These are phyloP conservation scores for Maccullochella peelii DNA, from an alignment of 2,113 vertebrate species.

Conservation along the genomic window DNA sequence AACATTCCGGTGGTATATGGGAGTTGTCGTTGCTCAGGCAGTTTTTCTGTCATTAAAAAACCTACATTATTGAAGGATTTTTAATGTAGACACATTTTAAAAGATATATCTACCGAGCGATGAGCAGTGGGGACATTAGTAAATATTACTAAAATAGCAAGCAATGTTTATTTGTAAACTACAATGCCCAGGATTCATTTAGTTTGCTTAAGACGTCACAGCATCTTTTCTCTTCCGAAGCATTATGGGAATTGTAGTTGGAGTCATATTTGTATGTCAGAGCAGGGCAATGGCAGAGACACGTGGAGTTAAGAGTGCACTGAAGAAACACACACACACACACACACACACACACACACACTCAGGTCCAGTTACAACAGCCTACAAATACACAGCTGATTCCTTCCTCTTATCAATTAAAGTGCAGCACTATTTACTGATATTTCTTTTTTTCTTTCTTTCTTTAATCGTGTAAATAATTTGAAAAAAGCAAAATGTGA, in stretches of 20 bases:
- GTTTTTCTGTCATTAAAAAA: accelerated
- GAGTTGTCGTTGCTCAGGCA: conserved; percentile 52
- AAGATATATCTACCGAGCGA: accelerated
- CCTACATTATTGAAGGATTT: accelerated
- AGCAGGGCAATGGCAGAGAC: conserved; percentile 57
- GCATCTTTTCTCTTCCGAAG: not conserved
- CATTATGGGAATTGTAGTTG: conserved; percentile 69
- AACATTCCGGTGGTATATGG: not conserved
- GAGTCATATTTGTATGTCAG: conserved; percentile 44
- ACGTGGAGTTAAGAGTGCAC: conserved; percentile 70
- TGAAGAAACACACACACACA: conserved; percentile 3
- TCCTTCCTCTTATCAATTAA: not conserved
- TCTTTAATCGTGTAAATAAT: not conserved
- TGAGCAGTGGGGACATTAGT: accelerated
- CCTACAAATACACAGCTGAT: not conserved
- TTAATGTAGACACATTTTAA: accelerated
- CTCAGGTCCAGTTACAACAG: not conserved
- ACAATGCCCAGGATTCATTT: conserved; percentile 56
- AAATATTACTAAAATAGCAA: not conserved
- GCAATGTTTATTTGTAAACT: conserved; percentile 35
- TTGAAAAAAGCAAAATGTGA: no score
- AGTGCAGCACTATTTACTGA: not conserved
- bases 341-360: not conserved
- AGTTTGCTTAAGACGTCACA: not conserved
- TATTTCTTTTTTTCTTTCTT: not conserved